Conservation (phyloP, 2,113 vertebrate species). For the Hymenochirus boettgeri region DNA sequence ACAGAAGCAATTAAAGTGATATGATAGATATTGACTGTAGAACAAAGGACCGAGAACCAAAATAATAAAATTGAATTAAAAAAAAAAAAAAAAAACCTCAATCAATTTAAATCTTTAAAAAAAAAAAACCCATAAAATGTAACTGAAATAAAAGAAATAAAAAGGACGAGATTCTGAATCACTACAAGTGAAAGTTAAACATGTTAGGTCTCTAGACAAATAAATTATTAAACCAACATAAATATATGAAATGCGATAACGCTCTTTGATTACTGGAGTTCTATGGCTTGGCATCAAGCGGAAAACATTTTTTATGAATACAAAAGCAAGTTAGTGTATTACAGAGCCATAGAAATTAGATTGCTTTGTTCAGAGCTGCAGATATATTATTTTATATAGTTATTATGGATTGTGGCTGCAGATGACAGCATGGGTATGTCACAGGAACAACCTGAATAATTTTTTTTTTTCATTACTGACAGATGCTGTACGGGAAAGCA, state of each 20-base stretch:
- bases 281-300: neutral
- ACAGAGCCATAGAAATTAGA: slow-evolving; percentile 17
- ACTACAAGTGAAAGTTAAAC: slow-evolving; percentile 19
- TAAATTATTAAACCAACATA: slow-evolving; percentile 29
- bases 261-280: slow-evolving; percentile 28
- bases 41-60: neutral
- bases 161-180: slow-evolving; percentile 4
- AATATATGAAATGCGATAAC: slow-evolving; percentile 31
- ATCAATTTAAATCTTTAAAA: neutral
- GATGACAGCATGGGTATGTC: slow-evolving; percentile 17
- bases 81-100: neutral
- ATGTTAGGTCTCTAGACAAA: slow-evolving; percentile 4
- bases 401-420: neutral
- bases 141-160: neutral
- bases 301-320: slow-evolving; percentile 32
- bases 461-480: neutral
- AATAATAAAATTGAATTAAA: neutral
- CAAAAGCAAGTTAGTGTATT: slow-evolving; percentile 19
- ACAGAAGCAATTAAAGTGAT: slow-evolving; percentile 8
- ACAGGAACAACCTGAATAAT: slow-evolving; percentile 16
- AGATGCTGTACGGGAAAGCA: no score
- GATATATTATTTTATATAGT: slow-evolving; percentile 7
- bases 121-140: slow-evolving; percentile 1
- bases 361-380: slow-evolving; percentile 4
- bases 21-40: neutral